These are phyloP conservation scores for Procambarus clarkii DNA, from an alignment of 1,140 invertebrate species.

Conservation along the genomic window DNA sequence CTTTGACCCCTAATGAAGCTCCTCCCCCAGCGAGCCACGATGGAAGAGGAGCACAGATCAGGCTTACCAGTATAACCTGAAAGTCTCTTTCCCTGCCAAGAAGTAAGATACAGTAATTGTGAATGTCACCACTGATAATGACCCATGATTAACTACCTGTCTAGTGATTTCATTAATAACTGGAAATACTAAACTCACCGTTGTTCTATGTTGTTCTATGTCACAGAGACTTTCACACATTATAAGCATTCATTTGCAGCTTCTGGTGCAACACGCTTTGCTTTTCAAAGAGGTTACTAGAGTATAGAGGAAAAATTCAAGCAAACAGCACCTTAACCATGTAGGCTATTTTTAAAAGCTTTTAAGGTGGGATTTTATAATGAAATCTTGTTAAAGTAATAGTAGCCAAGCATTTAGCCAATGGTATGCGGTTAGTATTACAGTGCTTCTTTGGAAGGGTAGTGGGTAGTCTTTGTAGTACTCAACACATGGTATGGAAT, in stretches of 20 bases:
- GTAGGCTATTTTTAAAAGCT: background rate
- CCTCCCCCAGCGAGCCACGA: slow-evolving; percentile 28
- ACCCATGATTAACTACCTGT: background rate
- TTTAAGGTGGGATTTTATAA: background rate
- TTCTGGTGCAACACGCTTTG: background rate
- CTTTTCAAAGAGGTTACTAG: background rate
- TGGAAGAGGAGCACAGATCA: slow-evolving; percentile 49
- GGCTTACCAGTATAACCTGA: slow-evolving; percentile 88
- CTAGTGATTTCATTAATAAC: background rate
- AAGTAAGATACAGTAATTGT: slow-evolving; percentile 83
- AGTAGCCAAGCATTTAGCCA: background rate
- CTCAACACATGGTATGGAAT: background rate
- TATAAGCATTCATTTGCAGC: background rate
- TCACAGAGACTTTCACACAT: background rate
- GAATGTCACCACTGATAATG: background rate
- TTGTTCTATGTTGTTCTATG: background rate
- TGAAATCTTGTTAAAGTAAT: background rate
- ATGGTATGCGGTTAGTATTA: background rate
- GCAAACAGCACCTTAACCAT: background rate
- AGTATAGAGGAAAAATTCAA: background rate
- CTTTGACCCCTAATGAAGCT: slow-evolving; percentile 19
- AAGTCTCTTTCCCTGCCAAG: slow-evolving; percentile 92
- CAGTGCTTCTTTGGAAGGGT: background rate
- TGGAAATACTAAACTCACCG: background rate
- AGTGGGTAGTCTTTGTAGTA: background rate